These are phyloP conservation scores for Dyspetes luteomarginatus DNA, from an alignment of 2,888 invertebrate species.

Conservation along the genomic window DNA sequence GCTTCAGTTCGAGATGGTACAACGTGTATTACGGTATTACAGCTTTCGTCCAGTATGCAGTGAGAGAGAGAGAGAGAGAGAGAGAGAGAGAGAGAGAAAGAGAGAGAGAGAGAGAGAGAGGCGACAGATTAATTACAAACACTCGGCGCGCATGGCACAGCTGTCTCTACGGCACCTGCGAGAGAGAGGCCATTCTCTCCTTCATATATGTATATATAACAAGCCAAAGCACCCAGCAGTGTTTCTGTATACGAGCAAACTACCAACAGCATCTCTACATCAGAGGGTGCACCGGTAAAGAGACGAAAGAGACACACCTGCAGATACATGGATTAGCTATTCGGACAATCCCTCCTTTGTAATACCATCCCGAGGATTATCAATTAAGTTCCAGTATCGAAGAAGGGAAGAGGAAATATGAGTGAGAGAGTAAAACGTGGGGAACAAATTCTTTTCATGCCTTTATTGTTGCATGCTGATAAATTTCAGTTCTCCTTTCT, in stretches of 20 bases:
- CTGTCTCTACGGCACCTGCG: constrained; percentile 63
- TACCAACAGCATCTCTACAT: constrained; percentile 25
- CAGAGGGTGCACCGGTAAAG: constrained; percentile 1
- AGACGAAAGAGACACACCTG: constrained; percentile 47
- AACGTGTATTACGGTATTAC: constrained; percentile 27
- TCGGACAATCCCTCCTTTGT: constrained; percentile 55
- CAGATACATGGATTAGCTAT: constrained; percentile 65
- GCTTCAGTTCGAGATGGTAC: constrained; percentile 7
- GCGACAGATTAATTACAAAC: constrained; percentile 64
- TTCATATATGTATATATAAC: constrained; percentile 28
- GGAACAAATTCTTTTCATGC: constrained; percentile 22
- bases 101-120: constrained; percentile 1
- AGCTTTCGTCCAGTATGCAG: constrained; percentile 45
- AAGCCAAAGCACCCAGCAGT: constrained; percentile 15
- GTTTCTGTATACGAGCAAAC: constrained; percentile 11
- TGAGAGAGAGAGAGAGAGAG: not conserved
- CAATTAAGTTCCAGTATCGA: constrained; percentile 46
- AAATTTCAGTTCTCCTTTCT: constrained; percentile 11
- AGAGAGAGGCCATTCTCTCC: constrained; percentile 49
- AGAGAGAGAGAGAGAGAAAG: not conserved
- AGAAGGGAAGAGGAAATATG: constrained; percentile 19
- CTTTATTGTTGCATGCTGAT: not conserved
- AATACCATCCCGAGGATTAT: constrained; percentile 60
- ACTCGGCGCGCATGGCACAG: constrained; percentile 55
- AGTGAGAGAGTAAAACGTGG: not conserved